phyloP scores from a whole-genome alignment of 2,113 vertebrate species.

The Labeo catla region DNA sequence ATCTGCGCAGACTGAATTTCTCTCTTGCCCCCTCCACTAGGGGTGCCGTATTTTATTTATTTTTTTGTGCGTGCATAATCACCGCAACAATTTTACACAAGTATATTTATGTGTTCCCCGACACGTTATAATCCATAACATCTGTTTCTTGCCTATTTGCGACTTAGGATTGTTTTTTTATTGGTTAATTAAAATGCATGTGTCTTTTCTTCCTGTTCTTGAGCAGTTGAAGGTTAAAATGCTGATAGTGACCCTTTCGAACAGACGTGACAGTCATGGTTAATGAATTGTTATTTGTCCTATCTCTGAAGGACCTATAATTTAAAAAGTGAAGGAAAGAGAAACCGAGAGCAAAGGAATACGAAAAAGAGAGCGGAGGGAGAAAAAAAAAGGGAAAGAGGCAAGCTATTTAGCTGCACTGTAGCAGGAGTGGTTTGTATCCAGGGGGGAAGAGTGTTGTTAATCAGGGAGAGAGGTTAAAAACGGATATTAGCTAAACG shows the following conservation, averaged over 20 bases:
- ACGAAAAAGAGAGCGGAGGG: slow-evolving; percentile 35
- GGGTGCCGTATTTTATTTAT: not conserved
- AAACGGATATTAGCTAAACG: slow-evolving; percentile 67
- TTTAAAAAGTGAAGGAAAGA: slow-evolving; percentile 53
- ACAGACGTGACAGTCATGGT: slow-evolving; percentile 62
- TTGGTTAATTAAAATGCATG: slow-evolving; percentile 69
- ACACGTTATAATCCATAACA: slow-evolving; percentile 30
- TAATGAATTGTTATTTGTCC: slow-evolving; percentile 71
- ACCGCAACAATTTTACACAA: slow-evolving; percentile 12
- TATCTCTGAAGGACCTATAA: slow-evolving; percentile 63
- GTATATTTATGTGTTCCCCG: slow-evolving; percentile 21
- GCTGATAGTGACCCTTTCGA: slow-evolving; percentile 66
- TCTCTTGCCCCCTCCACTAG: slow-evolving; percentile 28
- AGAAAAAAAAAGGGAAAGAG: slow-evolving; percentile 40
- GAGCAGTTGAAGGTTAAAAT: slow-evolving; percentile 70
- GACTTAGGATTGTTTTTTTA: slow-evolving; percentile 59
- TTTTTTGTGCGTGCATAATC: slow-evolving; percentile 2
- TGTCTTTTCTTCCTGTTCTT: slow-evolving; percentile 53
- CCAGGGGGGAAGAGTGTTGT: slow-evolving; percentile 62
- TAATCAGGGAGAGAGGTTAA: slow-evolving; percentile 73
- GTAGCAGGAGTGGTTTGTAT: slow-evolving; percentile 58
- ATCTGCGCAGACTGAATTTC: slow-evolving; percentile 43
- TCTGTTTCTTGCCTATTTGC: slow-evolving; percentile 58
- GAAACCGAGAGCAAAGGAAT: slow-evolving; percentile 29
- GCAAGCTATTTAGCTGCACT: slow-evolving; percentile 58